A percentile compares a stretch with the other conserved stretches of the same genome.
Evolutionary conservation across 2,888 invertebrate genomes (phyloP).

Genomic region (Agrotis ipsilon): DNA sequence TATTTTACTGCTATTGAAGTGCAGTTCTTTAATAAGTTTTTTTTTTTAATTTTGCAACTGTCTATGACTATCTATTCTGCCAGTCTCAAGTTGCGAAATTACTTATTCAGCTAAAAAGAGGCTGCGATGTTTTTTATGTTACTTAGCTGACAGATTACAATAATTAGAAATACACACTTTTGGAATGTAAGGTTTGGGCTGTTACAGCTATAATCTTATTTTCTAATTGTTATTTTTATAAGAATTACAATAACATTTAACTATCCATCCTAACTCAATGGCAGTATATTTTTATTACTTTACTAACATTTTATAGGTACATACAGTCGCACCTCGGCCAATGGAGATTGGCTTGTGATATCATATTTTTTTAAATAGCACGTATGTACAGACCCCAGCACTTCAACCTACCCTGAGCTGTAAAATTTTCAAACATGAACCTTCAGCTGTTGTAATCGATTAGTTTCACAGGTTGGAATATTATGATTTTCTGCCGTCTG

Average conservation of each 20-base stretch:
- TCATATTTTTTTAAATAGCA: background rate
- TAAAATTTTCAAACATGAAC: too few relatives aligned
- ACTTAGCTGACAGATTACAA: background rate
- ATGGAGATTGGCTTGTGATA: constrained; percentile 22
- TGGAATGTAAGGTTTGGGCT: constrained; percentile 3
- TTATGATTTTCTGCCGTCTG: too few relatives aligned
- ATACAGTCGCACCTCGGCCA: constrained; percentile 39
- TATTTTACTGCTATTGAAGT: background rate
- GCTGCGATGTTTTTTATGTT: background rate
- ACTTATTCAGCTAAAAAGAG: background rate
- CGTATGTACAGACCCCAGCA: too few relatives aligned
- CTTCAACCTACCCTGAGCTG: too few relatives aligned
- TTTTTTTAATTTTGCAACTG: too few relatives aligned
- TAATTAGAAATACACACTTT: background rate
- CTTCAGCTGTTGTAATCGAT: too few relatives aligned
- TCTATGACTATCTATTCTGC: too few relatives aligned
- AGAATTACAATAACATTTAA: constrained; percentile 30
- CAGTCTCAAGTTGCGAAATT: too few relatives aligned
- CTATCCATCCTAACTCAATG: constrained; percentile 53
- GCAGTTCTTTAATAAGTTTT: background rate
- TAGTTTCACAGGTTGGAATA: too few relatives aligned
- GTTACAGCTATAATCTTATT: constrained; percentile 2
- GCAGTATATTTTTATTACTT: constrained; percentile 56
- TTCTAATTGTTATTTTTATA: constrained; percentile 9
- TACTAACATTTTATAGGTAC: constrained; percentile 35